Evolutionary conservation across 2,113 vertebrate genomes (phyloP).

Genomic region (Lepidiolamprologus cunningtoni): DNA sequence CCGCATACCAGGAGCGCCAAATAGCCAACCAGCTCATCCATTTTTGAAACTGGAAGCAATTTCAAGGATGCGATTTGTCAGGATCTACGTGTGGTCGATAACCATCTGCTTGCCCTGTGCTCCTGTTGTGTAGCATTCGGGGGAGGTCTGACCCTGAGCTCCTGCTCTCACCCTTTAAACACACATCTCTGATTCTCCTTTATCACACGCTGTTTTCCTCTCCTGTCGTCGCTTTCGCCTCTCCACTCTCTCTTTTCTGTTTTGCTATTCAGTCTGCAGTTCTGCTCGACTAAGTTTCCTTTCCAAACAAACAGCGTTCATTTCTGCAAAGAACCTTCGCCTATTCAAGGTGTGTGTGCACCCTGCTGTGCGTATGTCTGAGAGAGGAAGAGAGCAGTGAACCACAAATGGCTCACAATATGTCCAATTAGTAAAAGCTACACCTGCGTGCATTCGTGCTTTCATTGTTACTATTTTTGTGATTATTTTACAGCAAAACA

Average conservation of each 20-base stretch:
- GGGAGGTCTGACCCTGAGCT: conserved; percentile 28
- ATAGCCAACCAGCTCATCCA: not conserved
- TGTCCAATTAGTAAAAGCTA: conserved; percentile 19
- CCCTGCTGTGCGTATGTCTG: not conserved
- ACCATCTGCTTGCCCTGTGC: not conserved
- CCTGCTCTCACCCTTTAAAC: conserved; percentile 15
- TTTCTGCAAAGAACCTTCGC: conserved; percentile 21
- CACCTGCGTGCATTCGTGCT: conserved; percentile 30
- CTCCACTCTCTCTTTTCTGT: conserved; percentile 19
- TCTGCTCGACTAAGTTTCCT: conserved; percentile 37
- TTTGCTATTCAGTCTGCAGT: conserved; percentile 5
- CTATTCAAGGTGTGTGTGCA: not conserved
- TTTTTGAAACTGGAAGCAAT: not conserved
- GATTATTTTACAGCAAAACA: not conserved
- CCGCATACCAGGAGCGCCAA: not conserved
- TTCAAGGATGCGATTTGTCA: conserved; percentile 23
- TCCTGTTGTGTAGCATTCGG: not conserved
- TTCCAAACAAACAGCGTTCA: conserved; percentile 39
- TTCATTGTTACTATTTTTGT: not conserved
- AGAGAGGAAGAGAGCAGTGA: not conserved
- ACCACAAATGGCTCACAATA: conserved; percentile 42
- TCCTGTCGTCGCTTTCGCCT: not conserved
- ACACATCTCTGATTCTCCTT: conserved; percentile 29
- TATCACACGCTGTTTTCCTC: conserved; percentile 20
- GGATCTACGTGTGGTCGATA: conserved; percentile 19